Conservation (phyloP, 2,797 vertebrate species). For the Xenops minutus region DNA sequence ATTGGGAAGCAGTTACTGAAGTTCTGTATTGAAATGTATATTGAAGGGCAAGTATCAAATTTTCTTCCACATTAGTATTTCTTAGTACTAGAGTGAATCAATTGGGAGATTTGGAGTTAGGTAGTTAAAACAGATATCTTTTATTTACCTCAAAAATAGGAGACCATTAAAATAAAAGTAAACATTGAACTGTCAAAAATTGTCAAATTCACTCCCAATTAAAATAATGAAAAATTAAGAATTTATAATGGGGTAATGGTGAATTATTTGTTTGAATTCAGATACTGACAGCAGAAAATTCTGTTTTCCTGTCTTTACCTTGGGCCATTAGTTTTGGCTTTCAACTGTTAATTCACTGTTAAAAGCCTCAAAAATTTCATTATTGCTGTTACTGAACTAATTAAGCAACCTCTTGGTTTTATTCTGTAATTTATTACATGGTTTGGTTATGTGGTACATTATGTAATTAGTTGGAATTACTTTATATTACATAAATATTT, state of each 20-base stretch:
- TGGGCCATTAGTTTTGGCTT: not conserved
- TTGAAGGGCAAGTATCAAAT: not conserved
- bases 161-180: not conserved
- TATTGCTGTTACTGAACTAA: not conserved
- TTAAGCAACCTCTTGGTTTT: not conserved
- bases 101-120: not conserved
- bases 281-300: not conserved
- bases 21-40: not conserved
- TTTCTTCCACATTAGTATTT: not conserved
- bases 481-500: not conserved
- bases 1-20: not conserved
- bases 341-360: not conserved
- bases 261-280: not conserved
- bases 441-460: not conserved
- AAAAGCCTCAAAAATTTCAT: not conserved
- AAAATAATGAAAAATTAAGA: not conserved
- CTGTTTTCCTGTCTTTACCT: not conserved
- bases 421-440: slow-evolving; percentile 5
- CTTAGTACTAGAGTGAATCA: not conserved
- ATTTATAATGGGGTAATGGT: not conserved
- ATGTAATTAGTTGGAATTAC: not conserved
- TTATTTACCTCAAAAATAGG: not conserved
- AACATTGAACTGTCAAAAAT: not conserved
- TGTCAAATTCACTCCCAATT: not conserved
- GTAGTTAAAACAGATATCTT: not conserved